These are phyloP conservation scores for Neolamprologus devosi DNA, from an alignment of 2,113 vertebrate species.

Conservation along the genomic window DNA sequence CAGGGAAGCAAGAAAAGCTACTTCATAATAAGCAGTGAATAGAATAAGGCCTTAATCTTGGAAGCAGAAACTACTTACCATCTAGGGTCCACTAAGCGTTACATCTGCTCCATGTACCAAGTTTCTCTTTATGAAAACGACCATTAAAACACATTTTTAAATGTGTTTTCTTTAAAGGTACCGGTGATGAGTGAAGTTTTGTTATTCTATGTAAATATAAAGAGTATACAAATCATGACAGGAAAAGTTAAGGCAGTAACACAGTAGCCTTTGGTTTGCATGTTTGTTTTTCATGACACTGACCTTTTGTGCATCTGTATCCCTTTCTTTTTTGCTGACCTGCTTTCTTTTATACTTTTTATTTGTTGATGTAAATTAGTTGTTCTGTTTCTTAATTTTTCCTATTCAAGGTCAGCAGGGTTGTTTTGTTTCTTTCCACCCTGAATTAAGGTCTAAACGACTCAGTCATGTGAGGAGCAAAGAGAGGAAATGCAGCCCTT, in stretches of 20 bases:
- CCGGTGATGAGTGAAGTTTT: neutral
- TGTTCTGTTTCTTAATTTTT: neutral
- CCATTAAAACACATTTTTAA: neutral
- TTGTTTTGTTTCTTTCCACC: neutral
- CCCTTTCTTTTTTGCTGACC: neutral
- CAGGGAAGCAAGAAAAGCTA: neutral
- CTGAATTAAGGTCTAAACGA: neutral
- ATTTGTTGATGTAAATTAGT: neutral
- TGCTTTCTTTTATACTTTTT: neutral
- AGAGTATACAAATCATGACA: neutral
- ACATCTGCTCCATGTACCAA: neutral
- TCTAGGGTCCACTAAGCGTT: conserved; percentile 3
- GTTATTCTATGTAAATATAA: neutral
- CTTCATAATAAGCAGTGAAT: neutral
- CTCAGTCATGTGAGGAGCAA: neutral
- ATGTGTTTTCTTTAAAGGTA: neutral
- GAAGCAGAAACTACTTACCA: neutral
- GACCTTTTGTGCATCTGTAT: neutral
- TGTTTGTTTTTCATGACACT: neutral
- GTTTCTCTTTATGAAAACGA: neutral
- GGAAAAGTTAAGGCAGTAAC: neutral
- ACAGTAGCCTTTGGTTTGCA: neutral
- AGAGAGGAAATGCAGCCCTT: neutral
- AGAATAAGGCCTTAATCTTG: neutral
- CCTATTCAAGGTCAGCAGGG: neutral